Percentiles rank a stretch among this genome's conserved stretches.
Evolutionary conservation across 1,140 invertebrate species (phyloP).

Genomic region (Aphis gossypii): DNA sequence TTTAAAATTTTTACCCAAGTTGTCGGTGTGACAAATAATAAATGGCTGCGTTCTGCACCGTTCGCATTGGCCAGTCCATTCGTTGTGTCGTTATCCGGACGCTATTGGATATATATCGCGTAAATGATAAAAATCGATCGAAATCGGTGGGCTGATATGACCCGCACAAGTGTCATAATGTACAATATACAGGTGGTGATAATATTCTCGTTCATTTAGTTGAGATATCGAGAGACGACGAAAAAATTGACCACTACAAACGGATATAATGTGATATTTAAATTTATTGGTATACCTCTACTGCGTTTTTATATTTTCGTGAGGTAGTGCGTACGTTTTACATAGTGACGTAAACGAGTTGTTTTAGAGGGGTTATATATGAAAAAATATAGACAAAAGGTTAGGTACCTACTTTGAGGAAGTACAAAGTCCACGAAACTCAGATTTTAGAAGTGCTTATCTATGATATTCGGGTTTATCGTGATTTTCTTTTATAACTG

Average conservation of each 20-base stretch:
- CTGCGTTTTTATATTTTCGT: background rate
- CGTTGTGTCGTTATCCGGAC: background rate
- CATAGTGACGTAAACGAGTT: too few species aligned
- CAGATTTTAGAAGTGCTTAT: too few species aligned
- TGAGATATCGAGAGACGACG: background rate
- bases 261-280: too few species aligned
- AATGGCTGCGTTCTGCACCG: slow-evolving; percentile 21
- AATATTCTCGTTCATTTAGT: background rate
- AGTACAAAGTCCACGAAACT: too few species aligned
- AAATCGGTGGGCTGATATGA: background rate
- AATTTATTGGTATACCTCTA: background rate
- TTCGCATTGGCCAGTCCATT: background rate
- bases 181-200: background rate
- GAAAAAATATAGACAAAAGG: too few species aligned
- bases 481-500: too few species aligned
- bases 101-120: slow-evolving; percentile 15
- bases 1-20: background rate
- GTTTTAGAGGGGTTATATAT: too few species aligned
- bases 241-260: background rate
- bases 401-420: too few species aligned
- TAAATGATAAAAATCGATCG: background rate
- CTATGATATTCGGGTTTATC: too few species aligned
- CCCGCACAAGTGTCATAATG: background rate
- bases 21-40: background rate
- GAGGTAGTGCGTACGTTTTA: too few species aligned